Conservation (phyloP, 2,888 invertebrate genomes). For the Hirtodrosophila confusa region DNA sequence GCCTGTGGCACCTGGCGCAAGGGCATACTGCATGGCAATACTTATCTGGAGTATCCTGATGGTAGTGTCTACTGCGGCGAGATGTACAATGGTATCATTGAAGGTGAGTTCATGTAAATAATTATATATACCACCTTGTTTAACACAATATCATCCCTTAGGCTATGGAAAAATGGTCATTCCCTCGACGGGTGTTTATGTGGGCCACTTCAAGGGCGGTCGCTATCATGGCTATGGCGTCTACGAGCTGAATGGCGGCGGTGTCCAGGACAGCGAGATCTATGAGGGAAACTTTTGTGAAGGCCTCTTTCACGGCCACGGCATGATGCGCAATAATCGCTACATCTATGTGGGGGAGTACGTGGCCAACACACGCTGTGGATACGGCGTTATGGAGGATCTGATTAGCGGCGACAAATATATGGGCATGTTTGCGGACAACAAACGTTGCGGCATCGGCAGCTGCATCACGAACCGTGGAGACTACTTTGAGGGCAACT, state of each 20-base stretch:
- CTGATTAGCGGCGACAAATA: conserved; percentile 94
- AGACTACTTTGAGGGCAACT: conserved; percentile 95
- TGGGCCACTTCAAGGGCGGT: conserved; percentile 89
- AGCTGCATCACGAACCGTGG: conserved; percentile 95
- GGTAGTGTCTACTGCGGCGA: conserved; percentile 92
- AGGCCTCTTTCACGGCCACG: conserved; percentile 93
- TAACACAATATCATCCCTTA: conserved; percentile 18
- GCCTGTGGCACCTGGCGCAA: conserved; percentile 92
- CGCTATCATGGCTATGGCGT: conserved; percentile 92
- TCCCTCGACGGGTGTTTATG: conserved; percentile 87
- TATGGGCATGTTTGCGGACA: conserved; percentile 94
- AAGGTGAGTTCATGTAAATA: conserved; percentile 61
- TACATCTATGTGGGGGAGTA: conserved; percentile 96
- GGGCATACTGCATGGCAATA: conserved; percentile 93
- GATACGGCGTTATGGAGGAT: conserved; percentile 95
- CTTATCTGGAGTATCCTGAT: conserved; percentile 92
- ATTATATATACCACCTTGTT: not conserved
- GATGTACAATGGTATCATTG: conserved; percentile 86
- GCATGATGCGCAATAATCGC: conserved; percentile 91
- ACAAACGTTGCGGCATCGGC: conserved; percentile 92
- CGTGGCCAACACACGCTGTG: conserved; percentile 90
- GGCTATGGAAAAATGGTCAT: conserved; percentile 83
- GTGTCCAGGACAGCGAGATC: conserved; percentile 88
- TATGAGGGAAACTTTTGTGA: conserved; percentile 95
- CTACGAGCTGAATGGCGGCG: conserved; percentile 89